These are phyloP conservation scores for Alfaro cultratus DNA, from an alignment of 2,797 vertebrate genomes.

Conservation along the genomic window DNA sequence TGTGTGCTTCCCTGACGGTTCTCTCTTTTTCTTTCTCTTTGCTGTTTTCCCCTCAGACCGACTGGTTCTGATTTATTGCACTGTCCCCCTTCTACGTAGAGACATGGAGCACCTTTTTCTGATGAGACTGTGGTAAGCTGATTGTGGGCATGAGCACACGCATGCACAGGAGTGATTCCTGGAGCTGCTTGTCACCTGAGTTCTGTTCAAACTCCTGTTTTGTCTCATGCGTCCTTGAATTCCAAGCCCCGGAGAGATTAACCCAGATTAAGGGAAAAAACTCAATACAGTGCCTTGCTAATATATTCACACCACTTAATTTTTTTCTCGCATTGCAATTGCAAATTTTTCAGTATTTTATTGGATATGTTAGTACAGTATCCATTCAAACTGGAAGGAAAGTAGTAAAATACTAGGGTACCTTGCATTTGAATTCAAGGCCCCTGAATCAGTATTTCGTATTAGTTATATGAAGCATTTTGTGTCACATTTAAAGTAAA, in stretches of 20 bases:
- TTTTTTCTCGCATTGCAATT: background rate
- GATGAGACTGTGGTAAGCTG: constrained; percentile 75
- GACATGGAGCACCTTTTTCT: constrained; percentile 75
- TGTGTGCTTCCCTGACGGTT: constrained; percentile 33
- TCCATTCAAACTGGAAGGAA: background rate
- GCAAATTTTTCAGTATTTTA: background rate
- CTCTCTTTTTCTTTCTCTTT: constrained; percentile 46
- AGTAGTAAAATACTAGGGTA: background rate
- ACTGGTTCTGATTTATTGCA: constrained; percentile 41
- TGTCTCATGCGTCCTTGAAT: constrained; percentile 64
- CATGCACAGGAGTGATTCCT: constrained; percentile 22
- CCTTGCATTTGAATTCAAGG: background rate
- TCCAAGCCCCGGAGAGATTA: constrained; percentile 66
- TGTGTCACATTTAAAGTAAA: background rate
- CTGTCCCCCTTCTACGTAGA: constrained; percentile 52
- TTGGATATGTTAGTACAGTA: background rate
- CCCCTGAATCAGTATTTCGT: background rate
- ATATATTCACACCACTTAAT: background rate
- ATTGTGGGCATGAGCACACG: background rate
- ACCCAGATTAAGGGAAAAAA: constrained; percentile 47
- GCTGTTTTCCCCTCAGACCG: constrained; percentile 40
- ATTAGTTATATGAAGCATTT: background rate
- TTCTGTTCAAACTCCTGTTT: constrained; percentile 48
- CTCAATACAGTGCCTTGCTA: constrained; percentile 23
- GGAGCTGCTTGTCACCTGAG: constrained; percentile 54